Evolutionary conservation across 2,888 invertebrate genomes (phyloP).

Genomic region (Habroteleia sp.): DNA sequence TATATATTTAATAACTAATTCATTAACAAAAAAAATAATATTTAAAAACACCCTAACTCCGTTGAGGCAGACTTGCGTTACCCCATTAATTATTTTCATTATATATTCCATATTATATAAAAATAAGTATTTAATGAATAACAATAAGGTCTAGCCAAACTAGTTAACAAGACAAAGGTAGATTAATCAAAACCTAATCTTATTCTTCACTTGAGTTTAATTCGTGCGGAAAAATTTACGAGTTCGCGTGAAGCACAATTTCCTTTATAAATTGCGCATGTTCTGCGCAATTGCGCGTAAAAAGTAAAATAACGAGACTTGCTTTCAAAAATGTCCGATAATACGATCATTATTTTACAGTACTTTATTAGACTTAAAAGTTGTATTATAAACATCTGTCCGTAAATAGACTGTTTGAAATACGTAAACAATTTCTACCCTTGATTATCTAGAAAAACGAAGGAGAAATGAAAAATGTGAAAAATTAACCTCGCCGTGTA

Average conservation of each 20-base stretch:
- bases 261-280: constrained; percentile 32
- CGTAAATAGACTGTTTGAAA: too few relatives aligned
- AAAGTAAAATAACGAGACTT: constrained; percentile 17
- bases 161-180: not conserved
- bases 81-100: too few relatives aligned
- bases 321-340: constrained; percentile 12
- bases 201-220: constrained; percentile 8
- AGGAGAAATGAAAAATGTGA: not conserved
- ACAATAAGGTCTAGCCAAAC: not conserved
- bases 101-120: too few relatives aligned
- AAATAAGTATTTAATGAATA: too few relatives aligned
- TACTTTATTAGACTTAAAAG: constrained; percentile 5
- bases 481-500: constrained; percentile 1
- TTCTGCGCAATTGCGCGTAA: constrained; percentile 28
- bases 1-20: too few relatives aligned
- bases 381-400: too few relatives aligned
- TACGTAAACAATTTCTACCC: not conserved
- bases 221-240: constrained; percentile 31
- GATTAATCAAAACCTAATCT: constrained; percentile 29
- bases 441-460: not conserved
- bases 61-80: too few relatives aligned
- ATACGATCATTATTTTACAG: constrained; percentile 18
- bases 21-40: too few relatives aligned
- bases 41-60: too few relatives aligned
- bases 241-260: constrained; percentile 19